Conservation (phyloP, 2,797 vertebrate genomes). For the Etheostoma perlongum region DNA sequence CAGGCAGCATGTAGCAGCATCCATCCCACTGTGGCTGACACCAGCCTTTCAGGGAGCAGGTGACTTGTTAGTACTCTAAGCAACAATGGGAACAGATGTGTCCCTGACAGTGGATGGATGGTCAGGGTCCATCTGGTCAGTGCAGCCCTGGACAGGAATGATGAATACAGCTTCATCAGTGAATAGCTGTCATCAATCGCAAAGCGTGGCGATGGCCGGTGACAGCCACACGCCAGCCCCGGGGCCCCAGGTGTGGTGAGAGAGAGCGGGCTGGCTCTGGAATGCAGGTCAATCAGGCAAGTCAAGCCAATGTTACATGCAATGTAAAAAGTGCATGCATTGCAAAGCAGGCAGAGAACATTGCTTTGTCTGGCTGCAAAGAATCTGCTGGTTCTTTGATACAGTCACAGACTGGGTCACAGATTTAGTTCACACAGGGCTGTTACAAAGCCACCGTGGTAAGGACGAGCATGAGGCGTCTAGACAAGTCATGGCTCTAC, state of each 20-base stretch:
- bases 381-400: slow-evolving; percentile 69
- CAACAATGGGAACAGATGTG: slow-evolving; percentile 99
- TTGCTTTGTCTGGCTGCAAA: slow-evolving; percentile 55
- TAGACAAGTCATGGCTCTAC: slow-evolving; percentile 84
- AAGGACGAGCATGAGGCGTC: slow-evolving; percentile 78
- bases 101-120: slow-evolving; percentile 99
- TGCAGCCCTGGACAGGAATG: slow-evolving; percentile 99
- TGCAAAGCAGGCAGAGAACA: slow-evolving; percentile 82
- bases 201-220: slow-evolving; percentile 91
- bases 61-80: slow-evolving; percentile 99
- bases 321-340: slow-evolving; percentile 86
- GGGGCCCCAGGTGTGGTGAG: slow-evolving; percentile 96
- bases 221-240: slow-evolving; percentile 92
- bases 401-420: slow-evolving; percentile 56
- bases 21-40: slow-evolving; percentile 88
- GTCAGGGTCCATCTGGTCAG: slow-evolving; percentile 99
- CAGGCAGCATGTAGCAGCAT: slow-evolving; percentile 70
- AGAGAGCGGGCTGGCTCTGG: slow-evolving; percentile 87
- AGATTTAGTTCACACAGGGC: slow-evolving; percentile 77
- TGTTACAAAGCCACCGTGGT: slow-evolving; percentile 63
- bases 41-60: slow-evolving; percentile 95
- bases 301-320: slow-evolving; percentile 87
- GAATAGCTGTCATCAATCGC: slow-evolving; percentile 99
- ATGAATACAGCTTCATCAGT: slow-evolving; percentile 99
- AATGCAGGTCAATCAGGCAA: slow-evolving; percentile 96